Evolutionary conservation across 2,797 vertebrate genomes (phyloP).

Genomic region (Liasis olivaceus): DNA sequence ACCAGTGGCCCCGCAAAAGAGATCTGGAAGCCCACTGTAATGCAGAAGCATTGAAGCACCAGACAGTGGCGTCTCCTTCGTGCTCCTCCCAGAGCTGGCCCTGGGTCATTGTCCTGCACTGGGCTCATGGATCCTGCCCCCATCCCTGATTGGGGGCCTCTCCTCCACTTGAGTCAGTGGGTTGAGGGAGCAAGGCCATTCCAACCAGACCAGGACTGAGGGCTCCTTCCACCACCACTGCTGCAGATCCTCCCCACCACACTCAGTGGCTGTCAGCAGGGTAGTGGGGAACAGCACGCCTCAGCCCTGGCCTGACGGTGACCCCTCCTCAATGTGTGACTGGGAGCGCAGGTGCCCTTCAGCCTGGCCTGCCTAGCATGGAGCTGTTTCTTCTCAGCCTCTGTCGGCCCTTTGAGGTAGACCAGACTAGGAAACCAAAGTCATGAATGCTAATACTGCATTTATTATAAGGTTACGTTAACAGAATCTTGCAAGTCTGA

Average conservation of each 20-base stretch:
- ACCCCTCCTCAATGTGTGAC: neutral
- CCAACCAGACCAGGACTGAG: neutral
- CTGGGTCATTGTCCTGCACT: neutral
- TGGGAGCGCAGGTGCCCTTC: neutral
- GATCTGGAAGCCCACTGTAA: neutral
- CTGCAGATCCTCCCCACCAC: neutral
- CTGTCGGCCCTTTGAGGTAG: neutral
- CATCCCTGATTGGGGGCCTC: neutral
- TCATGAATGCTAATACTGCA: neutral
- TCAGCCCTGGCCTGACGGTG: neutral
- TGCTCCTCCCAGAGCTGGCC: neutral
- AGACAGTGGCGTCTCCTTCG: neutral
- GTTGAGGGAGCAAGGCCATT: neutral
- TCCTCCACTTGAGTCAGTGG: neutral
- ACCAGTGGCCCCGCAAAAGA: neutral
- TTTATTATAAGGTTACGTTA: neutral
- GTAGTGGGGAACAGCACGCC: neutral
- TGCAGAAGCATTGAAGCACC: neutral
- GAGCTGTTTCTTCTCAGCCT: neutral
- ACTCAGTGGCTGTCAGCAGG: neutral
- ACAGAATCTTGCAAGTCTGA: neutral
- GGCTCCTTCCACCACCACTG: neutral
- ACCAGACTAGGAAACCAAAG: neutral
- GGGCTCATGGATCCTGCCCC: neutral
- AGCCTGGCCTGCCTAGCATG: neutral